Percentiles rank a stretch among this genome's conserved stretches.
Conservation (phyloP, 2,113 vertebrate species). For the Orcinus orca region DNA sequence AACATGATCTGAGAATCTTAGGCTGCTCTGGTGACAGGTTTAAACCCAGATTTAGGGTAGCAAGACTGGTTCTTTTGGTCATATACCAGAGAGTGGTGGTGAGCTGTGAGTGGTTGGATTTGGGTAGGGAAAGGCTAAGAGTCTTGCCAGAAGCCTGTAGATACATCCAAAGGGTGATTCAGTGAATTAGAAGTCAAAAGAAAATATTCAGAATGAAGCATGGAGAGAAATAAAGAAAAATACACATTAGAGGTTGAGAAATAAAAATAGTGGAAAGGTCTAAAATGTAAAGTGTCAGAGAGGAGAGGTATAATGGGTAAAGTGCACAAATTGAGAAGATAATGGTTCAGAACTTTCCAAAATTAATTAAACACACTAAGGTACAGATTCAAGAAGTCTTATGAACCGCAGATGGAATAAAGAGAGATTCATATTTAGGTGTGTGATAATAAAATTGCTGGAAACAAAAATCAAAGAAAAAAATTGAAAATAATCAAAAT, state of each 20-base stretch:
- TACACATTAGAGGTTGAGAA: background rate
- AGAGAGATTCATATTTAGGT: background rate
- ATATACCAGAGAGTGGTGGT: background rate
- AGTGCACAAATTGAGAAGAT: background rate
- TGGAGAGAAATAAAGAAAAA: background rate
- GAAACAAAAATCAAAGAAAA: background rate
- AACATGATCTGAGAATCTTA: background rate
- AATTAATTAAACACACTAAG: background rate
- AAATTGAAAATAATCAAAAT: background rate
- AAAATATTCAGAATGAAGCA: conserved; percentile 24
- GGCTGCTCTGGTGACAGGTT: background rate
- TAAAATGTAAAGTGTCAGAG: background rate
- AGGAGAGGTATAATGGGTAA: background rate
- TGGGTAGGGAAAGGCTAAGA: background rate
- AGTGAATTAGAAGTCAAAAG: background rate
- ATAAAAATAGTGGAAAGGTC: background rate
- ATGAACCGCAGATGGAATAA: background rate
- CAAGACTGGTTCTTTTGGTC: background rate
- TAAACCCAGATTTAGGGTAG: background rate
- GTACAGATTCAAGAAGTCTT: background rate
- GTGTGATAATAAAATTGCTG: background rate
- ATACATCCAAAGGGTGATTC: background rate
- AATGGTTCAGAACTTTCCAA: background rate
- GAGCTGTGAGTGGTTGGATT: background rate
- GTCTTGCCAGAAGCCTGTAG: background rate